These are phyloP conservation scores for Drosophila mimica DNA, from an alignment of 2,888 invertebrate species.

Conservation along the genomic window DNA sequence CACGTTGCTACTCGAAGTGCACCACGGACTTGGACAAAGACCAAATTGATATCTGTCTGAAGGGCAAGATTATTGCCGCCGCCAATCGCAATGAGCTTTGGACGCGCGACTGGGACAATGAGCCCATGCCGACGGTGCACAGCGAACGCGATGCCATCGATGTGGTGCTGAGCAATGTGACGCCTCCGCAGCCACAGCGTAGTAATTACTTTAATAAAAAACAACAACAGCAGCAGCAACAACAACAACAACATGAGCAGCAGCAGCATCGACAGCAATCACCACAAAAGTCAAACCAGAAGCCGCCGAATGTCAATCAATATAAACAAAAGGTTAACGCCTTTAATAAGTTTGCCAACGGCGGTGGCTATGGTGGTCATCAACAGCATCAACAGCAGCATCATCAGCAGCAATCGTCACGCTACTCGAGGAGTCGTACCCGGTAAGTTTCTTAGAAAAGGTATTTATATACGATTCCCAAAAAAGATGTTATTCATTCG, in stretches of 20 bases:
- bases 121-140: conserved; percentile 95
- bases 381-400: conserved; percentile 70
- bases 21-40: conserved; percentile 95
- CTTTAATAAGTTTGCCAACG: conserved; percentile 66
- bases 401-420: conserved; percentile 68
- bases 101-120: conserved; percentile 97
- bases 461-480: background rate
- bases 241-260: conserved; percentile 13
- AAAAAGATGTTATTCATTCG: too few relatives aligned
- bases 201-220: conserved; percentile 66
- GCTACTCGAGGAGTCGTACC: conserved; percentile 84
- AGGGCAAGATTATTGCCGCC: conserved; percentile 96
- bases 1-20: conserved; percentile 96
- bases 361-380: conserved; percentile 62
- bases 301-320: conserved; percentile 46
- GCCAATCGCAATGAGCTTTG: conserved; percentile 94
- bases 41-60: conserved; percentile 96
- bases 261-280: conserved; percentile 36
- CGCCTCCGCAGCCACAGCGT: conserved; percentile 86
- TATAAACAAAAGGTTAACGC: conserved; percentile 78
- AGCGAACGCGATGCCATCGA: conserved; percentile 90
- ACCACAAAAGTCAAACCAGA: conserved; percentile 66
- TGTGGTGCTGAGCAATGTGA: conserved; percentile 77
- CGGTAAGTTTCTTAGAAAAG: conserved; percentile 67
- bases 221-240: conserved; percentile 59